phyloP scores from a whole-genome alignment of 2,113 vertebrate species.

The Delphinapterus leucas region DNA sequence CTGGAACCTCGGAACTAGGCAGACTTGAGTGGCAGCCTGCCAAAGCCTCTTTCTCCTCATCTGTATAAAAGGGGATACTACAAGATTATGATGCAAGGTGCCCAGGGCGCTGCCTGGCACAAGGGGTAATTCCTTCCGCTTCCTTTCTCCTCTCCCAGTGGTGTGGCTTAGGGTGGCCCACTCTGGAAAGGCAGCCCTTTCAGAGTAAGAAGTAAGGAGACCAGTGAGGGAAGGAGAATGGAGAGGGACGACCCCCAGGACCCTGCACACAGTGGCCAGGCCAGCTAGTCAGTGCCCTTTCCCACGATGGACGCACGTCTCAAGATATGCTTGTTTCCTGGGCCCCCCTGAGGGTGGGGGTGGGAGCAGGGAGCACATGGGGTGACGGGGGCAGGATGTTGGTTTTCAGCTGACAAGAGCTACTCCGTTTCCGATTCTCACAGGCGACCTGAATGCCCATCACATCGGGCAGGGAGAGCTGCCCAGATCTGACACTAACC shows the following conservation, averaged over 20 bases:
- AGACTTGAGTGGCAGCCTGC: neutral
- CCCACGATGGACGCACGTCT: neutral
- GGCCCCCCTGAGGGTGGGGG: neutral
- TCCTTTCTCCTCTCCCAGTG: neutral
- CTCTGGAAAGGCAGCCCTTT: neutral
- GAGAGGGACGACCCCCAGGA: neutral
- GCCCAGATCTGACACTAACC: slow-evolving; percentile 74
- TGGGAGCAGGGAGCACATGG: neutral
- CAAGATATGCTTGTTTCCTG: neutral
- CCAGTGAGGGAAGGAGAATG: neutral
- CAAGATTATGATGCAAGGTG: neutral
- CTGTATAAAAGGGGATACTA: neutral
- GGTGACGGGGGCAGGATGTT: neutral
- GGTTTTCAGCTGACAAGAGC: slow-evolving; percentile 45
- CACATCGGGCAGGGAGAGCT: slow-evolving; percentile 64
- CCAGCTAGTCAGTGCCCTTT: neutral
- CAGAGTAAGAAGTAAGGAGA: neutral
- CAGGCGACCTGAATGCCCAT: slow-evolving; percentile 66
- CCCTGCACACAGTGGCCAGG: neutral
- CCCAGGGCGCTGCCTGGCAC: neutral
- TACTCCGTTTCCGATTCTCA: slow-evolving; percentile 71
- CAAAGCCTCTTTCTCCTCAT: neutral
- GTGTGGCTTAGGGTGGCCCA: neutral
- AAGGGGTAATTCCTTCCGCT: neutral
- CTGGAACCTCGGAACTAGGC: neutral